Evolutionary conservation across 2,888 invertebrate genomes (phyloP), one percentile per base, ranked within the genome.

Genomic region (Anoncus sp.): DNA sequence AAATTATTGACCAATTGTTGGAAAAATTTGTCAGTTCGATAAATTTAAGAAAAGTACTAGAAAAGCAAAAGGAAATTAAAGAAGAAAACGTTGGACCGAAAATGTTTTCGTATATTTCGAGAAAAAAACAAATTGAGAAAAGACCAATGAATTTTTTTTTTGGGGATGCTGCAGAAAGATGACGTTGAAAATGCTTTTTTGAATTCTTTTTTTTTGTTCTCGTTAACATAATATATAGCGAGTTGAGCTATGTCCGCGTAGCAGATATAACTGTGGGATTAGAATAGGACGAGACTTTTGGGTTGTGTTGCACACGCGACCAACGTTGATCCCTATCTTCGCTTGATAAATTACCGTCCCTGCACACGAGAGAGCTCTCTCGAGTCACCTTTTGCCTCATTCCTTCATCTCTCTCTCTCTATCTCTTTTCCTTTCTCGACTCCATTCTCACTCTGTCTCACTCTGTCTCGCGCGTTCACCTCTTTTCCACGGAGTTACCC

Each of bases 341-440:
- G 81, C 75, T 88, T 90, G 90, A 90, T 90, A 90, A 90, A 90
- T 90, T 88, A 86, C 89, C 87, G 88, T 90, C 88, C 88, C 89
- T 87, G 85, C 85, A 85, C 82, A 35, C 43, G 16, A 10, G 83
- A 76, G 80, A 60, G 70, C 71, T 51, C 24, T 47, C 18, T 57
- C 67, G 31, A 38, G 27, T 63, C 20, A 45, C 40, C 24, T 49
- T 43, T 35, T 69, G 16, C 62, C 65, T 70, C 43, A 63, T 22
- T 59, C 16, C n/a, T 27, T 70, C 47, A 65, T 74, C 70, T 69
- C 75, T 49, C 38, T 47, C 55, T 72, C 40, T 66, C 53, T 77
- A 45, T 74, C 43, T 47, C 38, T 63, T 38, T 74, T 47, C 66
- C 47, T 49, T 63, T 59, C 27, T 72, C 62, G 31, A 75, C 69